Evolutionary conservation across 2,113 vertebrate species (phyloP).

Genomic region (Rhynchomys soricoides): DNA sequence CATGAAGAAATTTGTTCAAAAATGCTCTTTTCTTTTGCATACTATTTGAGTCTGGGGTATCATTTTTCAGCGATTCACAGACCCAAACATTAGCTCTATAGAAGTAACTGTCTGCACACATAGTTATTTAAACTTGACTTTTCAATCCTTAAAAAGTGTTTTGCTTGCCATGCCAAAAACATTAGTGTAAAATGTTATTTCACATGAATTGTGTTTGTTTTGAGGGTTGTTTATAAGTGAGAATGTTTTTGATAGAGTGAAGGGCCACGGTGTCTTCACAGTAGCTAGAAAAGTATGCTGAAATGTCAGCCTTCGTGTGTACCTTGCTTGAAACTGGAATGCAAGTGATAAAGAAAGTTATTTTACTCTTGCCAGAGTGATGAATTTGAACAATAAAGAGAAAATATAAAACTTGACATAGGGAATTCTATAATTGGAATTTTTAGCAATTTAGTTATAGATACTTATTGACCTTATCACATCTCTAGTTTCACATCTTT

Average conservation of each 20-base stretch:
- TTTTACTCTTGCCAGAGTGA: constrained; percentile 74
- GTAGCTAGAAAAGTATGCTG: background rate
- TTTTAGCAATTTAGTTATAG: constrained; percentile 47
- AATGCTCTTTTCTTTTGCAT: no score
- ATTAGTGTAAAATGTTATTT: background rate
- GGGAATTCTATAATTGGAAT: constrained; percentile 21
- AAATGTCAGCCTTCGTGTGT: constrained; percentile 50
- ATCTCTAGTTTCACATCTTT: background rate
- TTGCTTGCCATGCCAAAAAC: background rate
- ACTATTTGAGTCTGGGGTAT: no score
- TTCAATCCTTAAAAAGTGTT: background rate
- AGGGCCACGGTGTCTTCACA: background rate
- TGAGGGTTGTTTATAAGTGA: constrained; percentile 35
- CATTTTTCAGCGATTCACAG: no score
- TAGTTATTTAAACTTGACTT: background rate
- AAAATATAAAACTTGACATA: constrained; percentile 72
- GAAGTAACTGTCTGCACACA: background rate
- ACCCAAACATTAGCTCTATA: background rate
- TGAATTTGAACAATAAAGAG: constrained; percentile 65
- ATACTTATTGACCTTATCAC: background rate
- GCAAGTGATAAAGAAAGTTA: constrained; percentile 69
- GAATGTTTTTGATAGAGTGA: constrained; percentile 13
- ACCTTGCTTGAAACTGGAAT: constrained; percentile 63
- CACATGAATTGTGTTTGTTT: background rate
- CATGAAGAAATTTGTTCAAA: no score